These are phyloP conservation scores for Eupithecia centaureata DNA, from an alignment of 2,888 invertebrate genomes.

Conservation along the genomic window DNA sequence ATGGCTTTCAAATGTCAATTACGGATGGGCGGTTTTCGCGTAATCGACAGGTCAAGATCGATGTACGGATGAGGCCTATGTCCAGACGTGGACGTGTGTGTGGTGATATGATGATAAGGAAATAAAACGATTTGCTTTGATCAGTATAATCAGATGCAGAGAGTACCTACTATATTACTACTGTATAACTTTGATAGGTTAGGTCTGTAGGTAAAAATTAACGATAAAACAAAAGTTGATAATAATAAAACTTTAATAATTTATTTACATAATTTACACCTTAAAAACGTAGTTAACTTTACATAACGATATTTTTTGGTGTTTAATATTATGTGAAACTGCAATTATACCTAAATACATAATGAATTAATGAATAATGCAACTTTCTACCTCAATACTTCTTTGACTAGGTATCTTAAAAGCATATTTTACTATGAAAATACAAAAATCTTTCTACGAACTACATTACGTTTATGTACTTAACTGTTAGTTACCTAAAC, in stretches of 20 bases:
- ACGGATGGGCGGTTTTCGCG: too few relatives aligned
- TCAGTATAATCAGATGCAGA: not conserved
- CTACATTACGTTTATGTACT: too few relatives aligned
- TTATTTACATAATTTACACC: constrained; percentile 61
- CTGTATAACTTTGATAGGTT: not conserved
- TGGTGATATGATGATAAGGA: too few relatives aligned
- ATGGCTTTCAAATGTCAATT: too few relatives aligned
- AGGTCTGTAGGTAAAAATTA: not conserved
- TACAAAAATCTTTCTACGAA: not conserved
- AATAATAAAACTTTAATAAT: constrained; percentile 42
- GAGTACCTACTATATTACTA: not conserved
- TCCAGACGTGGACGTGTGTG: too few relatives aligned
- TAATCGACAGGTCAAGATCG: too few relatives aligned
- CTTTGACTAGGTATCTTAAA: not conserved
- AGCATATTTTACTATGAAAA: constrained; percentile 1
- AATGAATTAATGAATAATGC: not conserved
- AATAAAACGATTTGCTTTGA: too few relatives aligned
- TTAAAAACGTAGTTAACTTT: not conserved
- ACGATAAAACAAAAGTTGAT: not conserved
- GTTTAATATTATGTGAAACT: not conserved
- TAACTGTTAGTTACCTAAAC: too few relatives aligned
- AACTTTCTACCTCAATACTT: not conserved
- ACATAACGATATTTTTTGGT: not conserved
- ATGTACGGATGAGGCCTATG: too few relatives aligned
- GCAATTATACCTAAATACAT: constrained; percentile 4